Evolutionary conservation across 2,797 vertebrate species (phyloP).

Genomic region (Hylomyscus alleni): DNA sequence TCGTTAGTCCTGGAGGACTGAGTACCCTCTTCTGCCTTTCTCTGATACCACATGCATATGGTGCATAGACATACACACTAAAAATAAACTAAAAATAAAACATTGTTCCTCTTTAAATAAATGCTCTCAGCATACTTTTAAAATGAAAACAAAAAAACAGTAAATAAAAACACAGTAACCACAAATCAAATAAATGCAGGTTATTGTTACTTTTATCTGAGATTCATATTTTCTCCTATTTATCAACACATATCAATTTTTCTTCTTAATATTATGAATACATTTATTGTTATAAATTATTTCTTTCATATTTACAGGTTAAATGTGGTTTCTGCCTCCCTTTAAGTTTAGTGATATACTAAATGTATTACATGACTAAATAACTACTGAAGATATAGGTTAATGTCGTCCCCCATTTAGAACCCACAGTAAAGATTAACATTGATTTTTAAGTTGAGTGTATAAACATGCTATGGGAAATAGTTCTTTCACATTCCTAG

Average conservation of each 20-base stretch:
- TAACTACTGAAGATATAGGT: not conserved
- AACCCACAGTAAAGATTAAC: not conserved
- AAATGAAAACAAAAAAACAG: not conserved
- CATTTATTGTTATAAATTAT: not conserved
- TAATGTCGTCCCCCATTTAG: not conserved
- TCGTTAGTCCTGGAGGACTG: not conserved
- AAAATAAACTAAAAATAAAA: not conserved
- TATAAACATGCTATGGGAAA: not conserved
- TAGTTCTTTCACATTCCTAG: slow-evolving; percentile 18
- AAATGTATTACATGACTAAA: not conserved
- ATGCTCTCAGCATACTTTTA: not conserved
- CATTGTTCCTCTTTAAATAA: not conserved
- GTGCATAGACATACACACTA: not conserved
- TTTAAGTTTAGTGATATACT: not conserved
- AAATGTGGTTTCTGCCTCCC: not conserved
- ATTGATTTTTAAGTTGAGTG: slow-evolving; percentile 27
- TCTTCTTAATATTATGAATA: not conserved
- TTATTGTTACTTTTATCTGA: not conserved
- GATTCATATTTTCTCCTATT: not conserved
- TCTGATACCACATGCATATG: not conserved
- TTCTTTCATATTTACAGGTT: not conserved
- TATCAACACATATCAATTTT: not conserved
- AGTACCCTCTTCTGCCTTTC: not conserved
- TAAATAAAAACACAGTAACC: not conserved
- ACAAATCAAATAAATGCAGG: not conserved